Evolutionary conservation across 2,797 vertebrate species (phyloP).

Genomic region (Lindbergichthys nudifrons): DNA sequence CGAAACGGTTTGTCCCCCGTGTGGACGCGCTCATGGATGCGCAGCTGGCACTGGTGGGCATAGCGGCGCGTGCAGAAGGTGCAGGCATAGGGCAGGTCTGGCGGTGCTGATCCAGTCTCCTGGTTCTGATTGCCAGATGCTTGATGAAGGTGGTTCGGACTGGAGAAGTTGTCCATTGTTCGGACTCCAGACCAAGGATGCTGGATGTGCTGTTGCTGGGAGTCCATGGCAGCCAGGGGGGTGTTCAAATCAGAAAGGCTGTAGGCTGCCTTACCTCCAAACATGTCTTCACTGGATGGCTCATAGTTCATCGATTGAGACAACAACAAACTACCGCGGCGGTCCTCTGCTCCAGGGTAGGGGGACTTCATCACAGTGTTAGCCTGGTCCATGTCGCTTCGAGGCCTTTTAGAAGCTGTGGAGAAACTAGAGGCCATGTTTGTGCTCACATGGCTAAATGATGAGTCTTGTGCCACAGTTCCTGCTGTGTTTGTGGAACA

Average conservation of each 20-base stretch:
- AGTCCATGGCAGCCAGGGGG: slow-evolving; percentile 5
- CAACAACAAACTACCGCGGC: accelerated
- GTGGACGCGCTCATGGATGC: slow-evolving; percentile 65
- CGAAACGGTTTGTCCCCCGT: slow-evolving; percentile 68
- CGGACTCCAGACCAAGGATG: slow-evolving; percentile 21
- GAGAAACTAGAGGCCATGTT: neutral
- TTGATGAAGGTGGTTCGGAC: slow-evolving; percentile 2
- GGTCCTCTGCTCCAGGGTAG: neutral
- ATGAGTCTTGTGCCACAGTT: slow-evolving; percentile 2
- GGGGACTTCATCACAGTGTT: slow-evolving; percentile 5
- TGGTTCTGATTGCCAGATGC: slow-evolving; percentile 7
- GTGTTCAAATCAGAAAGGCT: slow-evolving; percentile 9
- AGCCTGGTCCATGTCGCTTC: neutral
- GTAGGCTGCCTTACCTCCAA: slow-evolving; percentile 1
- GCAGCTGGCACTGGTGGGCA: slow-evolving; percentile 66
- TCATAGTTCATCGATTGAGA: slow-evolving; percentile 13
- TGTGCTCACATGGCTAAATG: neutral
- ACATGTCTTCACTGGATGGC: slow-evolving; percentile 4
- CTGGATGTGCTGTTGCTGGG: slow-evolving; percentile 16
- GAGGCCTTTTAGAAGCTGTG: neutral
- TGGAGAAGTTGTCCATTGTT: slow-evolving; percentile 5
- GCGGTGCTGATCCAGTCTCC: slow-evolving; percentile 7
- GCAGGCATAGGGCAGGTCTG: slow-evolving; percentile 43
- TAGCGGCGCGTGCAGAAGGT: slow-evolving; percentile 58
- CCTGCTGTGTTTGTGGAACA: slow-evolving; percentile 40